Conservation (phyloP, 2,888 invertebrate species). For the Urechis unicinctus region DNA sequence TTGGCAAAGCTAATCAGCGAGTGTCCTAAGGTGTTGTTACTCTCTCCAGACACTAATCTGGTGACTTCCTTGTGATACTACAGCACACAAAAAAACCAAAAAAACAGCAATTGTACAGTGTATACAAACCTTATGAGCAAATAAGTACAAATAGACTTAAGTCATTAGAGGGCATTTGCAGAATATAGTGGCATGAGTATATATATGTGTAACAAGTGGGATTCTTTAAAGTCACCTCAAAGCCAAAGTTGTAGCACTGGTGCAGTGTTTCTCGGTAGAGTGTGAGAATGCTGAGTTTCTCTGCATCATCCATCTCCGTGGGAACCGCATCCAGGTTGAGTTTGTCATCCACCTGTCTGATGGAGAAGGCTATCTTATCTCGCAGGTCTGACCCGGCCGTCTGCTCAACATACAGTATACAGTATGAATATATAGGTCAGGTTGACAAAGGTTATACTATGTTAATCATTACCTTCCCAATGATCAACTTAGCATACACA, state of each 20-base stretch:
- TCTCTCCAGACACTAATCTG: constrained; percentile 57
- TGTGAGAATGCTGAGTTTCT: constrained; percentile 59
- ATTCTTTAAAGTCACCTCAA: constrained; percentile 58
- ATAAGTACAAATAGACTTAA: neutral
- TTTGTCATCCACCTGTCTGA: constrained; percentile 58
- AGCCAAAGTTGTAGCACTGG: constrained; percentile 83
- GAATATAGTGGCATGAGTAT: neutral
- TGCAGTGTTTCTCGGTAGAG: constrained; percentile 71
- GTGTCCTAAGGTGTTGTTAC: constrained; percentile 55
- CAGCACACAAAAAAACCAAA: too few species aligned
- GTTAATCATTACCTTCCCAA: too few species aligned
- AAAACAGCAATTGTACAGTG: neutral
- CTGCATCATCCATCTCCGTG: constrained; percentile 56
- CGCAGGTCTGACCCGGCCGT: constrained; percentile 56
- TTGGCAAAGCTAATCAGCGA: constrained; percentile 66
- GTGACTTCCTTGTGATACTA: constrained; percentile 66
- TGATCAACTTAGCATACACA: too few species aligned
- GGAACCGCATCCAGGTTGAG: constrained; percentile 54
- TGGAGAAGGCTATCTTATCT: constrained; percentile 55
- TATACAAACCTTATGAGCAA: neutral
- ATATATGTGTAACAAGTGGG: neutral
- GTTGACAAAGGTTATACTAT: neutral
- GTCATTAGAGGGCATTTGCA: neutral
- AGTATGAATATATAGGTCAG: constrained; percentile 2
- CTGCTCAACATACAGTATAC: constrained; percentile 42